A percentile compares a stretch with the other conserved stretches of the same genome.
phyloP scores from a whole-genome alignment of 1,140 invertebrate species.

The Eufriesea mexicana region DNA sequence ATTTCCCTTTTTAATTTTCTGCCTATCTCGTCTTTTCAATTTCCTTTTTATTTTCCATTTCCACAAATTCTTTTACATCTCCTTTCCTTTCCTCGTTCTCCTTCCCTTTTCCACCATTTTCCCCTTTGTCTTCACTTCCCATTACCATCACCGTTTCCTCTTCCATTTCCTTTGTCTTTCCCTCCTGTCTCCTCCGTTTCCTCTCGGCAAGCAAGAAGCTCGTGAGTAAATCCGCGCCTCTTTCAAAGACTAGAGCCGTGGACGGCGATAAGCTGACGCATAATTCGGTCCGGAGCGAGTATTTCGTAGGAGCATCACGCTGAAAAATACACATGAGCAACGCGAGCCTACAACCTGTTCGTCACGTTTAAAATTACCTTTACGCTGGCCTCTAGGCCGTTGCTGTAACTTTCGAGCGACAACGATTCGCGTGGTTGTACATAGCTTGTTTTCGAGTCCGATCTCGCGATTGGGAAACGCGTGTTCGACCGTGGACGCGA shows the following conservation, averaged over 20 bases:
- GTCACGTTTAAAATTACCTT: constrained; percentile 45
- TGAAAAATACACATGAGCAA: constrained; percentile 2
- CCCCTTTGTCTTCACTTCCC: too few species aligned
- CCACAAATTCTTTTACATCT: too few species aligned
- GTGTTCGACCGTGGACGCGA: not conserved
- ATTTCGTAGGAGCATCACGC: not conserved
- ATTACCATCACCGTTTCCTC: too few species aligned
- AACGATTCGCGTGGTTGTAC: not conserved
- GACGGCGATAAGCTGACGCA: constrained; percentile 13
- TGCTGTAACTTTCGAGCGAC: constrained; percentile 17
- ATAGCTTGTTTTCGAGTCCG: not conserved
- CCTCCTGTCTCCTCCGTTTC: not conserved
- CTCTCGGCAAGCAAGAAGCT: not conserved
- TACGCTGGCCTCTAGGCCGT: constrained; percentile 1
- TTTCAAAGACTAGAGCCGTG: not conserved
- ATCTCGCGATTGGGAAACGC: not conserved
- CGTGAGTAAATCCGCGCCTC: not conserved
- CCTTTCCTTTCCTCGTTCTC: not conserved
- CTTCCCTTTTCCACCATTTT: not conserved
- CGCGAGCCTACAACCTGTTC: constrained; percentile 18
- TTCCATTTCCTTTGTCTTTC: too few species aligned
- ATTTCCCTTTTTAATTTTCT: too few species aligned
- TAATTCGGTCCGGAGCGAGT: not conserved
- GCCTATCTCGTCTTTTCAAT: too few species aligned
- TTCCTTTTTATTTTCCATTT: too few species aligned